A percentile compares a stretch with the other conserved stretches of the same genome.
These are phyloP conservation scores for Epinephelus fuscoguttatus DNA, from an alignment of 2,113 vertebrate genomes.

Conservation along the genomic window DNA sequence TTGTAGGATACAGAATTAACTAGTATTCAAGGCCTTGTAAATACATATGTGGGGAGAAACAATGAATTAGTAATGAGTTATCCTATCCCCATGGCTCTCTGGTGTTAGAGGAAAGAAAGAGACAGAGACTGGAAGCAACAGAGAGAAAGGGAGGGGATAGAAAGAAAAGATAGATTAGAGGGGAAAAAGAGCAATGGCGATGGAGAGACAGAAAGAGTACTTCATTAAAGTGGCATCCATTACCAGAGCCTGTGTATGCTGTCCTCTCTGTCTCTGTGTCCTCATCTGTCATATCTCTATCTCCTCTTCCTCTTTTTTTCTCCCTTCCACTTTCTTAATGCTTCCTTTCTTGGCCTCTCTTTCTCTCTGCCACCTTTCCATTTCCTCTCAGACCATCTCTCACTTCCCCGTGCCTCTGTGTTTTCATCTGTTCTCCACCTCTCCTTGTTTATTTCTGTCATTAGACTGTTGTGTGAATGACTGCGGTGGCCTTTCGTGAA, in stretches of 20 bases:
- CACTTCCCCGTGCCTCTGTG: conserved; percentile 1
- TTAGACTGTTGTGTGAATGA: conserved; percentile 47
- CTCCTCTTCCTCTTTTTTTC: conserved; percentile 16
- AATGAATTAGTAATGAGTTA: conserved; percentile 73
- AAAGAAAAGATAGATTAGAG: conserved; percentile 52
- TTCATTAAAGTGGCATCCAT: conserved; percentile 60
- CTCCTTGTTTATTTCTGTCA: conserved; percentile 51
- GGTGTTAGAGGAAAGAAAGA: conserved; percentile 25
- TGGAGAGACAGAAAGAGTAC: conserved; percentile 21
- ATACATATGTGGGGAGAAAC: conserved; percentile 50
- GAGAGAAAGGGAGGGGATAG: conserved; percentile 6
- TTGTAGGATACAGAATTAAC: conserved; percentile 48
- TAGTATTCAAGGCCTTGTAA: conserved; percentile 50
- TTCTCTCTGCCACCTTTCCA: conserved; percentile 16
- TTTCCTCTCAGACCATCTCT: conserved; percentile 30
- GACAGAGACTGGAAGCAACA: conserved; percentile 31
- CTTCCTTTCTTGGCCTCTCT: conserved; percentile 1
- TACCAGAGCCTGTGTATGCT: conserved; percentile 36
- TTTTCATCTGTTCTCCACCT: conserved; percentile 21
- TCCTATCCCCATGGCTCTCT: conserved; percentile 37
- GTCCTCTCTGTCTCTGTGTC: conserved; percentile 18
- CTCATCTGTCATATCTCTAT: conserved; percentile 48
- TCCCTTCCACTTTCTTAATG: background rate
- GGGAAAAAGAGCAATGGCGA: conserved; percentile 23
- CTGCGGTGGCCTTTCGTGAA: conserved; percentile 33